Conservation (phyloP, 2,113 vertebrate species). For the Cyphomyrus plagiostoma region DNA sequence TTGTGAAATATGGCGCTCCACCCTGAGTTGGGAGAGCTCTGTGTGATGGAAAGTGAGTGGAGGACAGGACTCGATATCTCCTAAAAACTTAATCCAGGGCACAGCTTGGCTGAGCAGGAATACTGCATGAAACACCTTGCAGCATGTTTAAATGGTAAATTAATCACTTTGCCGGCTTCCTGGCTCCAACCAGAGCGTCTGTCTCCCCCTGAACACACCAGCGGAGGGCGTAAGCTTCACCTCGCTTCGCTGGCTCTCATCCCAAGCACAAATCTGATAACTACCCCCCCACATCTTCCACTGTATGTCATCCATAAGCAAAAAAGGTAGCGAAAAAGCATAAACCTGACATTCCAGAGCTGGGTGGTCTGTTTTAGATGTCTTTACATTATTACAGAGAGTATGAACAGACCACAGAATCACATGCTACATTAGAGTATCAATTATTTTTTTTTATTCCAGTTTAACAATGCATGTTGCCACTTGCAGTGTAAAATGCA, state of each 20-base stretch:
- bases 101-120: not conserved
- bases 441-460: not conserved
- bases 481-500: not conserved
- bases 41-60: not conserved
- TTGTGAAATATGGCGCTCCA: not conserved
- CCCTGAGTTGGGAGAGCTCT: not conserved
- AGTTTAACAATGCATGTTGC: not conserved
- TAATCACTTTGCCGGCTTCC: not conserved
- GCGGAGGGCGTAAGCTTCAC: not conserved
- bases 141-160: not conserved
- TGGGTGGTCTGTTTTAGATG: not conserved
- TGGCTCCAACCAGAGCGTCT: not conserved
- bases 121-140: not conserved
- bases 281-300: not conserved
- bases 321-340: not conserved
- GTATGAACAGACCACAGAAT: not conserved
- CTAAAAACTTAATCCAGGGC: not conserved
- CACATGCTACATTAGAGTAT: not conserved
- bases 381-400: not conserved
- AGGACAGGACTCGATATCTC: not conserved
- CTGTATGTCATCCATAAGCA: not conserved
- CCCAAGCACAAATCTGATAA: not conserved
- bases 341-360: not conserved
- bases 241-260: not conserved
- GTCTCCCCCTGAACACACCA: not conserved